Evolutionary conservation across 2,113 vertebrate species (phyloP).

Genomic region (Petrocephalus zakoni): DNA sequence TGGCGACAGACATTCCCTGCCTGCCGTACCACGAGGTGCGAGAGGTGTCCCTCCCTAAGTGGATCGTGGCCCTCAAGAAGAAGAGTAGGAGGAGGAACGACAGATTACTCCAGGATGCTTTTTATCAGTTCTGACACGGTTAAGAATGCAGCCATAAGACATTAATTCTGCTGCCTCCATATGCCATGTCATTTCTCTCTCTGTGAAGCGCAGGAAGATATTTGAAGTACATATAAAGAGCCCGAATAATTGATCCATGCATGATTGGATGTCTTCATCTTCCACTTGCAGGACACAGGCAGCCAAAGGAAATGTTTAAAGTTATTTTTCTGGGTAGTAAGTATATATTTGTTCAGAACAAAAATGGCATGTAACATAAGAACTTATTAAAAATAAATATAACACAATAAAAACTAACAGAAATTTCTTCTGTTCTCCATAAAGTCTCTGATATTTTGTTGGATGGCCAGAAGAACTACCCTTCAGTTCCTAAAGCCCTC

Average conservation of each 20-base stretch:
- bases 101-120: conserved; percentile 21
- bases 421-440: not conserved
- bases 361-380: not conserved
- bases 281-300: not conserved
- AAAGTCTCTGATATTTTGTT: not conserved
- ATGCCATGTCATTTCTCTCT: not conserved
- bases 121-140: not conserved
- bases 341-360: not conserved
- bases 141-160: not conserved
- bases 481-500: not conserved
- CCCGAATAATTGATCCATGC: not conserved
- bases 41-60: conserved; percentile 45
- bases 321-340: not conserved
- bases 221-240: not conserved
- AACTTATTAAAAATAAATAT: not conserved
- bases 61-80: conserved; percentile 57
- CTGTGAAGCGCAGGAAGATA: not conserved
- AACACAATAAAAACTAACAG: not conserved
- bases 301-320: too few species aligned
- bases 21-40: conserved; percentile 38
- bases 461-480: not conserved
- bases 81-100: conserved; percentile 44
- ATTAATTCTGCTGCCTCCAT: not conserved
- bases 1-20: conserved; percentile 39
- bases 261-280: not conserved